Evolutionary conservation across 2,113 vertebrate genomes (phyloP), one percentile per base, ranked within the genome.

Genomic region (Macaca fascicularis): DNA sequence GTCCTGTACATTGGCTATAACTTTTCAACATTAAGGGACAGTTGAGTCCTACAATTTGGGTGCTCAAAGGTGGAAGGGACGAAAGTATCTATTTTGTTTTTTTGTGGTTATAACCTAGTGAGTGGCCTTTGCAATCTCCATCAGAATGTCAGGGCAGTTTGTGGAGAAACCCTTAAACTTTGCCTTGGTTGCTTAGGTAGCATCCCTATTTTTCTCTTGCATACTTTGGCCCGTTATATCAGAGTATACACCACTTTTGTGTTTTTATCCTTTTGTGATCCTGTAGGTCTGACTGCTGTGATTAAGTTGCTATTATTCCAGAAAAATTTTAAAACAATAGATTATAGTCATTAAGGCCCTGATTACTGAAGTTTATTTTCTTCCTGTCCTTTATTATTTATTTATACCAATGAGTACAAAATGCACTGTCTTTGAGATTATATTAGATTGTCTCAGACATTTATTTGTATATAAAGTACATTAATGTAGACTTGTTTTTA

Each of bases 371-470:
- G 27, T 84, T 81, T 17, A 30, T 59, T 76, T 75, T 61, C 20
- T 79, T 76, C 22, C 9, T 80, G 0, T 86, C 67, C 6, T 64
- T 74, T 13, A 45, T 86, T 55, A 48, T 70, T 90, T 83, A 64
- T 93, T n/a, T 27, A 32, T 89, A 23, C 5, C 6, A 86, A 79
- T 17, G n/a, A 59, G 80, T 38, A 61, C 13, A 93, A 84, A 95
- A 80, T 88, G 13, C 3, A 78, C 5, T 55, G 1, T 88, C 20
- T 82, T 55, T 81, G 14, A 74, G 48, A 81, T 48, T 74, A 19
- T n/a, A 32, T 79, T 80, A 80, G 32, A 69, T 13, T 57, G 7
- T 19, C 38, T 75, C 74, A 59, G 5, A 80, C 88, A 83, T 25
- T n/a, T 10, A 40, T 79, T 83, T 94, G 38, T 32, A 55, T 43